Conservation (phyloP, 2,113 vertebrate genomes). For the Telmatochromis bifrenatus region DNA sequence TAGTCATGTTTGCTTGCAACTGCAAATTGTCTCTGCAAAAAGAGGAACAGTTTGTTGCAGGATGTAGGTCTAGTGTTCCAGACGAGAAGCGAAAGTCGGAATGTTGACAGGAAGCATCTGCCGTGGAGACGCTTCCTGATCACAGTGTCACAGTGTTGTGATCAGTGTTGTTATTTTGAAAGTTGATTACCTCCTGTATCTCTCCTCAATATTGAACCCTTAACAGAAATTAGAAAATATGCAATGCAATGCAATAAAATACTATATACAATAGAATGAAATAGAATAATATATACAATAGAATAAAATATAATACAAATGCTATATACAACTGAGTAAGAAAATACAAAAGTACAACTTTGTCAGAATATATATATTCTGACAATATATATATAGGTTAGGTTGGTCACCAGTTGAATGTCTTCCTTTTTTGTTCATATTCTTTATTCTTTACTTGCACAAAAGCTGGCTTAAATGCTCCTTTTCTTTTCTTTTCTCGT, state of each 20-base stretch:
- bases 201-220: too few relatives aligned
- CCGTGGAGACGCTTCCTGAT: too few relatives aligned
- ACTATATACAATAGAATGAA: neutral
- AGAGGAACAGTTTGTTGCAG: rapidly evolving
- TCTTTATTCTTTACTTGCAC: neutral
- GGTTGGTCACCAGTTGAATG: neutral
- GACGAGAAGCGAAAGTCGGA: rapidly evolving
- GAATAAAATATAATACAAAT: neutral
- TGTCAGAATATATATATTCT: neutral
- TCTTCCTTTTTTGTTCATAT: neutral
- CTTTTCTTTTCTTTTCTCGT: neutral
- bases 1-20: too few relatives aligned
- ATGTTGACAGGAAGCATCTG: too few relatives aligned
- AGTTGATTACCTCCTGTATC: too few relatives aligned
- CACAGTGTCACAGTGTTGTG: too few relatives aligned
- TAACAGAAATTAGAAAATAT: neutral
- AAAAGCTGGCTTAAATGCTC: neutral
- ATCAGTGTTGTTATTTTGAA: too few relatives aligned
- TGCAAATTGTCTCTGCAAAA: too few relatives aligned
- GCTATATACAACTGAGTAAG: neutral
- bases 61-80: rapidly evolving
- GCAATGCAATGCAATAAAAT: neutral
- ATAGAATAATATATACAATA: neutral
- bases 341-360: neutral
- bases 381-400: neutral